Base-by-base conservation (phyloP, 2,888 invertebrate species). In the Drepanosiphum platanoidis region DNA sequence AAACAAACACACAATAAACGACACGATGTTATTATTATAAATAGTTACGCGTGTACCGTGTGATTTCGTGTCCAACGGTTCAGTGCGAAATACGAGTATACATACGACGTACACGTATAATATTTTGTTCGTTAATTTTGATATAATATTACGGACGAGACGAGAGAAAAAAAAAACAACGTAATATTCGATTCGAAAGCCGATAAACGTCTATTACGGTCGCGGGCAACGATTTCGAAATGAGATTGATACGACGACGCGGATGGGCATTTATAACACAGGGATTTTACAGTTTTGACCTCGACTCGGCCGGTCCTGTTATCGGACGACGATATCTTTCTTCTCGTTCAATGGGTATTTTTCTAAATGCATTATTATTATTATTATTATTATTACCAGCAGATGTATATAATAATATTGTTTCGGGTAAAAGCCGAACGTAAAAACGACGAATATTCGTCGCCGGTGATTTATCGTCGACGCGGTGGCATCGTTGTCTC, bases 241-340 rank as follows among this genome's bases (percentile, higher is more conserved):
- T 30, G 42, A 72, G 71, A 42, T 72, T 30, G 42, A 72, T 42
- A 39, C n/a, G 1, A n/a, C n/a, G n/a, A n/a, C 30, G 15, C 32
- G 27, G n/a, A 42, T 42, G 42, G 71, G 42, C 42, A 72, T 72
- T 71, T 39, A n/a, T n/a, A 71, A 8, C 30, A 15, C 71, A 74
- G 74, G 74, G 74, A 74, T 74, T 74, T 46, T 42, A 72, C 71
- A 72, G 71, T 72, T 22, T 74, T 46, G 34, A 52, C 46, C 74
- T 74, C 27, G 74, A 74, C 46, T 64, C 46, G 32, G n/a, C 61
- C 61, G n/a, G 74, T 74, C 46, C 46, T 52, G 42, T 74, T 74
- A 74, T 74, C 74, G 74, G 42, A 7, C 27, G 58, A 58, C n/a
- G 42, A 42, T 39, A 15, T 72, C 18, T 72, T 72, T 9, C 36